A percentile compares a stretch with the other conserved stretches of the same genome.
Evolutionary conservation across 2,888 invertebrate genomes (phyloP).

Genomic region (Tenthredo livida): DNA sequence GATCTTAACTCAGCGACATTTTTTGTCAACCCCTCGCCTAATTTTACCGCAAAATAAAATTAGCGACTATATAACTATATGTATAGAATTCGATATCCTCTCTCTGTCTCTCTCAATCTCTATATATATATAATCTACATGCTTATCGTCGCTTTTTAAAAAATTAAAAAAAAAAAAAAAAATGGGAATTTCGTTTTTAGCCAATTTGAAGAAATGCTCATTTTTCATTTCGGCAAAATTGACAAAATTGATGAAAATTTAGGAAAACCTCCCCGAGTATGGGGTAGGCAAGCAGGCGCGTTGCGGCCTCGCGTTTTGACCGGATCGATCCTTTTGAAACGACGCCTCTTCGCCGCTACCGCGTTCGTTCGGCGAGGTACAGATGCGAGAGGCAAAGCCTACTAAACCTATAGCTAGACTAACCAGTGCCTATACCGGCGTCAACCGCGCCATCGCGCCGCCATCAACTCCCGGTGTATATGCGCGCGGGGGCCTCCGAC

Average conservation of each 20-base stretch:
- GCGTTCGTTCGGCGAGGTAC: not conserved
- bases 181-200: not conserved
- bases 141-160: not conserved
- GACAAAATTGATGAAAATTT: not conserved
- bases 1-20: not conserved
- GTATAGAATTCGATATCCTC: not conserved
- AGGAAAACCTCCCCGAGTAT: not conserved
- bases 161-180: too few relatives aligned
- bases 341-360: slow-evolving; percentile 21
- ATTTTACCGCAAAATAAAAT: not conserved
- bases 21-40: not conserved
- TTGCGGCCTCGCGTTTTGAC: not conserved
- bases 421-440: slow-evolving; percentile 9
- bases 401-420: not conserved
- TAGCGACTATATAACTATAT: not conserved
- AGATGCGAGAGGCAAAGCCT: not conserved
- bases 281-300: not conserved
- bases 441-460: slow-evolving; percentile 27
- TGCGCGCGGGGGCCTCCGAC: slow-evolving; percentile 38
- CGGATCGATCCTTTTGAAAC: slow-evolving; percentile 45
- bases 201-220: not conserved
- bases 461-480: slow-evolving; percentile 28
- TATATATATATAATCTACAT: not conserved
- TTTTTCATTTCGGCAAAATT: not conserved
- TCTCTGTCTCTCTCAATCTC: not conserved